A percentile compares a stretch with the other conserved stretches of the same genome.
These are phyloP conservation scores for Eupithecia subumbrata DNA, from an alignment of 2,888 invertebrate species.

Conservation along the genomic window DNA sequence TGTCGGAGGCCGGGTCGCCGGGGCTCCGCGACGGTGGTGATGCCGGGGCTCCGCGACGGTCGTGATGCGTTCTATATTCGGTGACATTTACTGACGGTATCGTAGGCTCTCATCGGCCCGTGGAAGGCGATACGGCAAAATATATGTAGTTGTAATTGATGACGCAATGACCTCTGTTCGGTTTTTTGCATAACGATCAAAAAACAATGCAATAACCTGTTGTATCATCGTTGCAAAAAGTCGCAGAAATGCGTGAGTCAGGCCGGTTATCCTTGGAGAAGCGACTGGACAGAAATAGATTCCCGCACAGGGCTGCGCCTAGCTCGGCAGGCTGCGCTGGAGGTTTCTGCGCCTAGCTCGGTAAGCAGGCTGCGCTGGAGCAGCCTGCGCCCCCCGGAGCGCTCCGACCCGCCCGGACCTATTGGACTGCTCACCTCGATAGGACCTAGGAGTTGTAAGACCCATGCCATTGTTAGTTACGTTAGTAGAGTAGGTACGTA, in stretches of 20 bases:
- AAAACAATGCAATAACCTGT: constrained; percentile 67
- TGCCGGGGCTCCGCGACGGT: neutral
- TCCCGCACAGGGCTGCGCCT: constrained; percentile 24
- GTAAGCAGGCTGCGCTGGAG: too few relatives aligned
- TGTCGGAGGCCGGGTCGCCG: neutral
- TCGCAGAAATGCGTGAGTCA: constrained; percentile 50
- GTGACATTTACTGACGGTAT: neutral
- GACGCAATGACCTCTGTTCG: constrained; percentile 70
- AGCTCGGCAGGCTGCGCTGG: neutral
- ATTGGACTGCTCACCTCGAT: neutral
- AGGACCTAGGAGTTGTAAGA: neutral
- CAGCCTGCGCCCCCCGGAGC: neutral
- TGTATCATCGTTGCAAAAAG: constrained; percentile 58
- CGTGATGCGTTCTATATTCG: neutral
- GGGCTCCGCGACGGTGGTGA: neutral
- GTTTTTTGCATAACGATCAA: constrained; percentile 64
- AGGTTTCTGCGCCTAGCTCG: neutral
- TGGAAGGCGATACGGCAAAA: constrained; percentile 56
- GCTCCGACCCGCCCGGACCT: neutral
- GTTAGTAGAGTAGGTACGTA: neutral
- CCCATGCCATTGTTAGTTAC: neutral
- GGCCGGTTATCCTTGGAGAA: constrained; percentile 54
- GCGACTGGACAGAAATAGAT: constrained; percentile 39
- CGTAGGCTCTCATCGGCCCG: constrained; percentile 19
- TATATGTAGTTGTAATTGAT: constrained; percentile 67